Evolutionary conservation across 23 tunicate genomes (phyloP), one percentile per base, ranked within the genome.

Genomic region (Oikopleura dioica): DNA sequence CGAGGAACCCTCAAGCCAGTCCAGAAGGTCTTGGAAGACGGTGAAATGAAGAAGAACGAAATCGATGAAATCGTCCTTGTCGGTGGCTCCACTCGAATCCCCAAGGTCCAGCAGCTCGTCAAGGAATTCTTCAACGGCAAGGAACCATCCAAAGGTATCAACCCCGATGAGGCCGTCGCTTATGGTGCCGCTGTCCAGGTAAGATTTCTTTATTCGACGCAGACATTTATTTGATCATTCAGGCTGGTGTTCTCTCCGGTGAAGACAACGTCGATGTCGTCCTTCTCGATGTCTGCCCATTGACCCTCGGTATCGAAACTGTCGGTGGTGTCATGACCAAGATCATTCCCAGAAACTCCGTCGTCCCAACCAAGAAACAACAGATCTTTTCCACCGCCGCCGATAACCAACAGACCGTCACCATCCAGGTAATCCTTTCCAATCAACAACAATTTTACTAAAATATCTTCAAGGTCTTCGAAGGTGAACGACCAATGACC

Each of bases 291-390:
- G 95, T 86, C n/a, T 86, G 95, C 76, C 99, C 99, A 0, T 81
- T 94, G 30, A 94, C 99, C 34, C 95, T 94, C 72, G 99, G 95
- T 35, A 94, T 94, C 76, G 99, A 94, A 94, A 94, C 99, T 35
- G 99, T 86, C 55, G 99, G 99, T 33, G 99, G 99, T 0, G 99
- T 94, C 35, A 94, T 94, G 99, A 86, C 95, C 69, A 86, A 86
- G 69, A 79, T 94, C 36, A 94, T 94, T 76, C 75, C 79, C 0
- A 82, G 99, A 37, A 94, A 94, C 85, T 81, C 99, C 77, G 99
- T 86, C 37, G 88, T 94, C 36, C 99, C 99, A 9, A 94, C 99
- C 77, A 94, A 94, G 75, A 94, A 86, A 68, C 86, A 95, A 29
- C 88, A 94, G 68, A 86, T 94, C 51, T 94, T 94, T 59, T 94